A percentile compares a stretch with the other conserved stretches of the same genome.
Conservation (phyloP, 92 coral and sea anemone genomes). For the Palythoa grandis region DNA sequence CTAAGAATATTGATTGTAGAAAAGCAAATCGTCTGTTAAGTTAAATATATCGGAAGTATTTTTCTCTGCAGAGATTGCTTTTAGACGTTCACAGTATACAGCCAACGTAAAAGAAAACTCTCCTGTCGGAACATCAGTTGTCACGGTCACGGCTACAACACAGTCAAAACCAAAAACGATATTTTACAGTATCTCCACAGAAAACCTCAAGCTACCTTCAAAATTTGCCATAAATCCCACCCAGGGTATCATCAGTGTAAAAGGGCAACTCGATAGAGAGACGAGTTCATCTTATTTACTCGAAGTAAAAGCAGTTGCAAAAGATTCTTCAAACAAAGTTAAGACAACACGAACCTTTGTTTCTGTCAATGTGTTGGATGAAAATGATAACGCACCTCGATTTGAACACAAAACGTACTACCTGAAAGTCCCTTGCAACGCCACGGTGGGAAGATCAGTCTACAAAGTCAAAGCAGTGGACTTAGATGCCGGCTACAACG, state of each 20-base stretch:
- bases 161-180: conserved; percentile 59
- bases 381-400: conserved; percentile 69
- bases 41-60: background rate
- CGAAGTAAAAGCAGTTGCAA: conserved; percentile 82
- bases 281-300: conserved; percentile 69
- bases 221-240: conserved; percentile 69
- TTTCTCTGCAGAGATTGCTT: conserved; percentile 71
- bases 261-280: conserved; percentile 72
- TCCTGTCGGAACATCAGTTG: conserved; percentile 61
- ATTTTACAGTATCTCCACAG: conserved; percentile 78
- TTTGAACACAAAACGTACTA: conserved; percentile 72
- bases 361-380: conserved; percentile 73
- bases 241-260: conserved; percentile 75
- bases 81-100: conserved; percentile 67
- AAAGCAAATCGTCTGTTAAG: background rate
- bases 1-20: background rate
- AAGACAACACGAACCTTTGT: conserved; percentile 77
- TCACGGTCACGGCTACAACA: conserved; percentile 78
- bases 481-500: conserved; percentile 61
- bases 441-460: conserved; percentile 72
- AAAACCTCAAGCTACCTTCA: conserved; percentile 71
- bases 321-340: conserved; percentile 44
- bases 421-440: conserved; percentile 86
- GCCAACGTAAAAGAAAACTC: conserved; percentile 80
- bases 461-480: conserved; percentile 76